Evolutionary conservation across 1,140 invertebrate genomes (phyloP).

Genomic region (Planococcus citri): DNA sequence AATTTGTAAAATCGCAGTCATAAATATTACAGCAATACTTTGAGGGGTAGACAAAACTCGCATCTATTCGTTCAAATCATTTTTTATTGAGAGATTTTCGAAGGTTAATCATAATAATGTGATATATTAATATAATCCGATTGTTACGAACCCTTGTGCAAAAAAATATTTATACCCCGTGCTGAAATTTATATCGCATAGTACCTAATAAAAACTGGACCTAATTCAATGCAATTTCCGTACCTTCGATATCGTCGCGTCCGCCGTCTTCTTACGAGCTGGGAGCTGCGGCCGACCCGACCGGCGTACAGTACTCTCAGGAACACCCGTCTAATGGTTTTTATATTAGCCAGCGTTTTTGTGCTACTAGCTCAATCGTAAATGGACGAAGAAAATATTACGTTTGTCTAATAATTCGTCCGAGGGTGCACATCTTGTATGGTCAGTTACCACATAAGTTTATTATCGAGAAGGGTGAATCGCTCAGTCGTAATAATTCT

Average conservation of each 20-base stretch:
- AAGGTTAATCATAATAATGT: constrained; percentile 4
- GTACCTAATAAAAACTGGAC: constrained; percentile 1
- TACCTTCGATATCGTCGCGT: background rate
- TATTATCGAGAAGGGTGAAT: constrained; percentile 6
- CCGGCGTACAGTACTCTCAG: no score
- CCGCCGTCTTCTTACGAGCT: no score
- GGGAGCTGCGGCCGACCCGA: no score
- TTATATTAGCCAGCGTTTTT: background rate
- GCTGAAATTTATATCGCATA: background rate
- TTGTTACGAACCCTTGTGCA: constrained; percentile 1
- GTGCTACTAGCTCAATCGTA: background rate
- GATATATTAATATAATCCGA: constrained; percentile 8
- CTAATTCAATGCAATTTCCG: background rate
- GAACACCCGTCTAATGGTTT: background rate
- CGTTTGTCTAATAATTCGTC: background rate
- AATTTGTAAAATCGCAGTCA: constrained; percentile 18
- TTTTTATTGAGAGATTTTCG: constrained; percentile 7
- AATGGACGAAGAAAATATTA: background rate
- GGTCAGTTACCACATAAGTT: background rate
- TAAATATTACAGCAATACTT: background rate
- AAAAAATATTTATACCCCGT: background rate
- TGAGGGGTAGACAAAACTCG: background rate
- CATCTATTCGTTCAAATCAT: background rate
- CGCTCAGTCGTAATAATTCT: background rate
- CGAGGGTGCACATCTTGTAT: background rate